A percentile compares a stretch with the other conserved stretches of the same genome.
Evolutionary conservation across 2,888 invertebrate species (phyloP).

Genomic region (Macaria liturata): DNA sequence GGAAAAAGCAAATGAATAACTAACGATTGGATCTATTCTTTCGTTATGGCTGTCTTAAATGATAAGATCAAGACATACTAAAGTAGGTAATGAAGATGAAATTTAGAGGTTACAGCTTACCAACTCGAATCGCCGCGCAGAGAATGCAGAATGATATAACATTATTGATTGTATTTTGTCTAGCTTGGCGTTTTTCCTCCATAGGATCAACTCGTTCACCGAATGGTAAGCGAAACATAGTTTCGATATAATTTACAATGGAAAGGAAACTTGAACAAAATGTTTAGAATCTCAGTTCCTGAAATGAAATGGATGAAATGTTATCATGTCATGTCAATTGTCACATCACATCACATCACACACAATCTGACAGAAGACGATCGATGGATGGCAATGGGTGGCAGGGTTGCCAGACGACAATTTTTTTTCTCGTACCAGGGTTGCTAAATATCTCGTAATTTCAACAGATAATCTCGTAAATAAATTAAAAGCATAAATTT

Average conservation of each 20-base stretch:
- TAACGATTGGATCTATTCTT: too few relatives aligned
- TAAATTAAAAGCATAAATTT: conserved; percentile 2
- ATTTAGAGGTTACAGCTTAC: conserved; percentile 37
- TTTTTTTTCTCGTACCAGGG: neutral
- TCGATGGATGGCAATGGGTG: neutral
- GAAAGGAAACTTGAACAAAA: too few relatives aligned
- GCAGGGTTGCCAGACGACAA: too few relatives aligned
- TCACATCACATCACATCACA: too few relatives aligned
- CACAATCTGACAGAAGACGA: too few relatives aligned
- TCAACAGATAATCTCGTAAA: conserved; percentile 5
- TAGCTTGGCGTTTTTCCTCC: conserved; percentile 76
- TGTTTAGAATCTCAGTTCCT: too few relatives aligned
- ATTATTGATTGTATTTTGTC: conserved; percentile 75
- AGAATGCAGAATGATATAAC: conserved; percentile 73
- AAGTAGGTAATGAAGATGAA: too few relatives aligned
- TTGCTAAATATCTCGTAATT: conserved; percentile 7
- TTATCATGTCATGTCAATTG: too few relatives aligned
- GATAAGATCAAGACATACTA: too few relatives aligned
- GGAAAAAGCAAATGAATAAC: too few relatives aligned
- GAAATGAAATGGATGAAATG: too few relatives aligned
- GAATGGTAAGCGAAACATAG: conserved; percentile 75
- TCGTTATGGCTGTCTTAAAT: too few relatives aligned
- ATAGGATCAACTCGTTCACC: conserved; percentile 75
- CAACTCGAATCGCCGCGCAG: conserved; percentile 72
- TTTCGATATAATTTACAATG: neutral